These are phyloP conservation scores for Rhyzopertha dominica DNA, from an alignment of 1,140 invertebrate species.

Conservation along the genomic window DNA sequence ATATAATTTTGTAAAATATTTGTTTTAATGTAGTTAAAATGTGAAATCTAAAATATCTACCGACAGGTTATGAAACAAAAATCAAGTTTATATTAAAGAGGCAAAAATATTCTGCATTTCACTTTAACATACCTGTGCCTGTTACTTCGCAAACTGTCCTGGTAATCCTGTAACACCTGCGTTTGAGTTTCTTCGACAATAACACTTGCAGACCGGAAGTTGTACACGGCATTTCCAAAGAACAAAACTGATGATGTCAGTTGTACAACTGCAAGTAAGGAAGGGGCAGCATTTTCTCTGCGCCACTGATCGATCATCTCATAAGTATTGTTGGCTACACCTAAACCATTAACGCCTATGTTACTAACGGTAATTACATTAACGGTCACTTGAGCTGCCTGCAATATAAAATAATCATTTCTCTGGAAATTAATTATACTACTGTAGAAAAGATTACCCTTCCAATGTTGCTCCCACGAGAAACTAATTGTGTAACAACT, in stretches of 20 bases:
- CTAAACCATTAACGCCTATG: conserved; percentile 26
- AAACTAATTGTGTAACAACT: conserved; percentile 23
- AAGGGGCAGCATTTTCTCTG: conserved; percentile 26
- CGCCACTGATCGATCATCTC: conserved; percentile 30
- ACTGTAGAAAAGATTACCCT: conserved; percentile 16
- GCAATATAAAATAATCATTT: conserved; percentile 16
- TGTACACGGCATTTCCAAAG: conserved; percentile 43
- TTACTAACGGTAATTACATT: conserved; percentile 35
- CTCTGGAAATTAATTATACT: conserved; percentile 1
- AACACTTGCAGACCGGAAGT: conserved; percentile 35
- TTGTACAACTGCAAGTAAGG: conserved; percentile 38
- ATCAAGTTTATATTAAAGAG: no score
- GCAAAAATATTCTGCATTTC: no score
- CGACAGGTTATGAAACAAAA: no score
- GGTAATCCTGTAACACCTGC: conserved; percentile 24
- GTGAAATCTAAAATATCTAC: no score
- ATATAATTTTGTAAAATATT: no score
- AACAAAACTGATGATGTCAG: conserved; percentile 43
- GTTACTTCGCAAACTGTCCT: conserved; percentile 37
- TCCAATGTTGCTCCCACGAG: conserved; percentile 27
- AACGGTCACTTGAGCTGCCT: conserved; percentile 25
- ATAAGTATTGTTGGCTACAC: conserved; percentile 33
- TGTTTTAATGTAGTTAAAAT: no score
- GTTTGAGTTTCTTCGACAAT: conserved; percentile 43
- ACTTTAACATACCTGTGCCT: conserved; percentile 40